Evolutionary conservation across 2,113 vertebrate genomes (phyloP).

Genomic region (Rhabdomys dilectus): DNA sequence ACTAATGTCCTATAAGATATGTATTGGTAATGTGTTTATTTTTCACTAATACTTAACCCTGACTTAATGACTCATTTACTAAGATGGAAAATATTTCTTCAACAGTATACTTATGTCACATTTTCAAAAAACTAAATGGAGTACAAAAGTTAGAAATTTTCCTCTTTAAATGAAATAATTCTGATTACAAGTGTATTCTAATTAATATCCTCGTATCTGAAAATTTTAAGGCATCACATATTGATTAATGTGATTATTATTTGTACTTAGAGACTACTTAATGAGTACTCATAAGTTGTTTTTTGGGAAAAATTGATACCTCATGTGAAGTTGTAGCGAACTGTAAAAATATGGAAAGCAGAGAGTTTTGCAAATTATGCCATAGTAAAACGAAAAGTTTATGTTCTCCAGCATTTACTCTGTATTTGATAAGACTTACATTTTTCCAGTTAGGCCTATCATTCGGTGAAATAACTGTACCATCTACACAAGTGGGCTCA

Average conservation of each 20-base stretch:
- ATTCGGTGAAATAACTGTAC: slow-evolving; percentile 27
- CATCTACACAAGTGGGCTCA: slow-evolving; percentile 32
- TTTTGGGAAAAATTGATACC: neutral
- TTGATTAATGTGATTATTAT: slow-evolving; percentile 43
- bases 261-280: neutral
- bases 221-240: slow-evolving; percentile 55
- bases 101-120: slow-evolving; percentile 17
- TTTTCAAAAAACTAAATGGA: slow-evolving; percentile 49
- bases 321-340: slow-evolving; percentile 38
- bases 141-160: slow-evolving; percentile 58
- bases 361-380: slow-evolving; percentile 5
- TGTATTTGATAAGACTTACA: slow-evolving; percentile 29
- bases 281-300: neutral
- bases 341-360: neutral
- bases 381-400: neutral
- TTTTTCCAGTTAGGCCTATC: neutral
- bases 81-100: slow-evolving; percentile 25
- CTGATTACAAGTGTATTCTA: neutral
- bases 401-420: neutral
- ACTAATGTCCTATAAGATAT: slow-evolving; percentile 2
- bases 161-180: slow-evolving; percentile 63
- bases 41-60: neutral
- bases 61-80: neutral
- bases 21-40: slow-evolving; percentile 13
- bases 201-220: slow-evolving; percentile 44